Evolutionary conservation across 2,797 vertebrate genomes (phyloP).

Genomic region (Naso thynnoides): DNA sequence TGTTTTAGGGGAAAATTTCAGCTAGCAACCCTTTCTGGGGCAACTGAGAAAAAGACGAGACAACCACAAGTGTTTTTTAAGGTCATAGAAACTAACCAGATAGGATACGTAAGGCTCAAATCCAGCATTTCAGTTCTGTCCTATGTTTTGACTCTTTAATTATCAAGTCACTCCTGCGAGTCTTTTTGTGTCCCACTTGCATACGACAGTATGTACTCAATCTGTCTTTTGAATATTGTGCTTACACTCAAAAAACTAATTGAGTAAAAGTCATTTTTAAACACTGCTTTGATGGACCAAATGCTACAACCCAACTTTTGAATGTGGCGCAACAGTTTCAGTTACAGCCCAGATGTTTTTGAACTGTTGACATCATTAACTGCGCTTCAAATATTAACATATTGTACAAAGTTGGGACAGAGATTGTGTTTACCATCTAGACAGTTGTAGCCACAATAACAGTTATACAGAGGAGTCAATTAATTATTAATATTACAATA

Average conservation of each 20-base stretch:
- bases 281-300: not conserved
- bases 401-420: conserved; percentile 38
- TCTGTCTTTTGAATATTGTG: not conserved
- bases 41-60: conserved; percentile 2
- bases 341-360: not conserved
- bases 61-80: conserved; percentile 13
- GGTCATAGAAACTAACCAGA: conserved; percentile 8
- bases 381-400: conserved; percentile 11
- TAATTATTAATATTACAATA: conserved; percentile 45
- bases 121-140: conserved; percentile 67
- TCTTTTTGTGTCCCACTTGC: conserved; percentile 31
- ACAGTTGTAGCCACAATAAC: conserved; percentile 39
- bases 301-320: not conserved
- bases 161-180: conserved; percentile 29
- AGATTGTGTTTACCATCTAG: conserved; percentile 30
- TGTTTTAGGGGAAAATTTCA: conserved; percentile 10
- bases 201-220: not conserved
- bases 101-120: conserved; percentile 57
- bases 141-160: conserved; percentile 33
- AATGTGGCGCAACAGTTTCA: not conserved
- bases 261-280: not conserved
- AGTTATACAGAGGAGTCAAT: conserved; percentile 35
- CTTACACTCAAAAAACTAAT: not conserved
- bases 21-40: not conserved
- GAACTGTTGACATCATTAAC: not conserved